Evolutionary conservation across 2,113 vertebrate species (phyloP).

Genomic region (Pardalotus punctatus): DNA sequence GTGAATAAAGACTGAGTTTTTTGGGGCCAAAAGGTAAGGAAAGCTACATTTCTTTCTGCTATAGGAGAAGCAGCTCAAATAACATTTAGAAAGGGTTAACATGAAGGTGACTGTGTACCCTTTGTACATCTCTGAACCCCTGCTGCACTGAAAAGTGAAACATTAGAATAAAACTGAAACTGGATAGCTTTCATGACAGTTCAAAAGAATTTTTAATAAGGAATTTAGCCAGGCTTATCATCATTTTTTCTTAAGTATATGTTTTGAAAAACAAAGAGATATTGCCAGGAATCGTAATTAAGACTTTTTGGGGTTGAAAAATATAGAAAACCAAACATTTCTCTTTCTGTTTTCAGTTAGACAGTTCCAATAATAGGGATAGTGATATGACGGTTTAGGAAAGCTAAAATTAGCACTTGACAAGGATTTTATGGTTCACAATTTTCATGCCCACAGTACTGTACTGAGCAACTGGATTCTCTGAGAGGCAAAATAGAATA

Average conservation of each 20-base stretch:
- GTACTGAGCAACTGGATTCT: slow-evolving; percentile 36
- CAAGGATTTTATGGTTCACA: slow-evolving; percentile 36
- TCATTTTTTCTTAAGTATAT: background rate
- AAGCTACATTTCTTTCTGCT: background rate
- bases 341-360: background rate
- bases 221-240: background rate
- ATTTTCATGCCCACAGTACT: slow-evolving; percentile 53
- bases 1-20: background rate
- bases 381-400: slow-evolving; percentile 38
- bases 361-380: slow-evolving; percentile 46
- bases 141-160: background rate
- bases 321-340: background rate
- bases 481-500: slow-evolving; percentile 29
- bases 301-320: background rate
- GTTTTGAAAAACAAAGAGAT: background rate
- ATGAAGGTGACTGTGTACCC: background rate
- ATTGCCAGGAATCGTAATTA: background rate
- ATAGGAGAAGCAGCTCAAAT: background rate
- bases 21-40: background rate
- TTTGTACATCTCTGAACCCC: background rate
- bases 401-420: slow-evolving; percentile 69
- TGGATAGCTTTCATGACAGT: background rate
- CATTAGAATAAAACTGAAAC: background rate
- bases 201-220: background rate
- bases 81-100: background rate